A percentile compares a stretch with the other conserved stretches of the same genome.
These are phyloP conservation scores for Hypsibius dujardini DNA, from an alignment of 1,140 invertebrate species.

Conservation along the genomic window DNA sequence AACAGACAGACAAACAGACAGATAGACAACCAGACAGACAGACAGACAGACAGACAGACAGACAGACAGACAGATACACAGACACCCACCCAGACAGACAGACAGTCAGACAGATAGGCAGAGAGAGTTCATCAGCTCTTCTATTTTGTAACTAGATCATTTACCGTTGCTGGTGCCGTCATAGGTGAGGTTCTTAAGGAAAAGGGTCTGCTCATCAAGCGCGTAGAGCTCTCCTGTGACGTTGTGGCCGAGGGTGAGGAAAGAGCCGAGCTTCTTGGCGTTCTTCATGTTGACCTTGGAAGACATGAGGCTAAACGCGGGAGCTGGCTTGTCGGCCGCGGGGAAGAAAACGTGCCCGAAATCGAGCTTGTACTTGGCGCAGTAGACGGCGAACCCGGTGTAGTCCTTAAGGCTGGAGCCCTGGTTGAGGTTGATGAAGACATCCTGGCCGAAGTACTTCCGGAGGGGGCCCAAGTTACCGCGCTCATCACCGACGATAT, in stretches of 20 bases:
- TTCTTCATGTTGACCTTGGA: not conserved
- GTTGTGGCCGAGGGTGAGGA: slow-evolving; percentile 47
- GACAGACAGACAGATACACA: too few relatives aligned
- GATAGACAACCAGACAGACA: too few relatives aligned
- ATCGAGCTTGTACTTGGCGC: slow-evolving; percentile 17
- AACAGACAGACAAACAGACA: too few relatives aligned
- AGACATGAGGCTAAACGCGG: not conserved
- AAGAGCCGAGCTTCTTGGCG: slow-evolving; percentile 14
- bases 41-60: too few relatives aligned
- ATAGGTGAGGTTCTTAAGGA: slow-evolving; percentile 64
- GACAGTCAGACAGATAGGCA: too few relatives aligned
- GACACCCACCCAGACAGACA: too few relatives aligned
- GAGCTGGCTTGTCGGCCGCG: not conserved
- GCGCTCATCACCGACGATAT: not conserved
- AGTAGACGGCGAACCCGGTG: not conserved
- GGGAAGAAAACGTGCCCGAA: slow-evolving; percentile 14
- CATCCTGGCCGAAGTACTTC: not conserved
- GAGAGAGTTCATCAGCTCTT: too few relatives aligned
- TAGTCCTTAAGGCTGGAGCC: not conserved
- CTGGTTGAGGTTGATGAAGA: not conserved
- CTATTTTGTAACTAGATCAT: not conserved
- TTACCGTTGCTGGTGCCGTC: slow-evolving; percentile 56
- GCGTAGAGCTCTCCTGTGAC: slow-evolving; percentile 60
- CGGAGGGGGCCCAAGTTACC: slow-evolving; percentile 8
- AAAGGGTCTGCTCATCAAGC: slow-evolving; percentile 66